Base-by-base conservation (phyloP, 2,113 vertebrate species). In the Emydocephalus ijimae region DNA sequence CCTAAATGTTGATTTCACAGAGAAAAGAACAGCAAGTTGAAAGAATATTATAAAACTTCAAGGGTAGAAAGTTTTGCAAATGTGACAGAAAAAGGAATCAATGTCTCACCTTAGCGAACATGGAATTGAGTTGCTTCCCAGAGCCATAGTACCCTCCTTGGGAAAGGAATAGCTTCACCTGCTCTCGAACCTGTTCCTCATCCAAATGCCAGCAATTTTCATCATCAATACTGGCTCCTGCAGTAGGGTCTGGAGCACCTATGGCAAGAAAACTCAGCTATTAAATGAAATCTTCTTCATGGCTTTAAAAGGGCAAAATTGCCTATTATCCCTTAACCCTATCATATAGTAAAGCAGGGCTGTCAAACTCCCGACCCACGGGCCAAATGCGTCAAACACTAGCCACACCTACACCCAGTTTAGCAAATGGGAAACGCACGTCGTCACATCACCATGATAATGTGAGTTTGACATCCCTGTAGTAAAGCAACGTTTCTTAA, bases 131-230 rank as follows among this genome's bases (percentile, higher is more conserved):
- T 94, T 99, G 99, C 97, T 99, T 99, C 93, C 99, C 99, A 43
- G 99, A 99, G 95, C 99, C 98, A 81, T 99, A 99, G 98, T 99
- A 99, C 91, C 99, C 99, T 94, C 99, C 99, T 97, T 99, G 99
- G 87, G 99, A 99, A 90, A 99, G 98, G 96, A 99, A 99, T 96
- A 99, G 98, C 96, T 99, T 99, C 97, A 99, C 99, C 95, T 99
- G 99, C 97, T 99, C 99, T 96, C 99, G 97, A 94, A 99, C 99
- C 95, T 99, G 99, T 93, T 99, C 99, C 96, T 99, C 99, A 0
- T 99, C 99, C 97, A 99, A 98, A 97, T 99, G 99, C 99, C 99
- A 99, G 97, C 99, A 99, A 98, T 99, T 99, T 96, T 99, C 99
- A 0, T 99, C 99, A 0, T 99, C 98, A 5, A 99, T 99, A 97